These are phyloP conservation scores for Glaucidium brasilianum DNA, from an alignment of 2,113 vertebrate species.

Conservation along the genomic window DNA sequence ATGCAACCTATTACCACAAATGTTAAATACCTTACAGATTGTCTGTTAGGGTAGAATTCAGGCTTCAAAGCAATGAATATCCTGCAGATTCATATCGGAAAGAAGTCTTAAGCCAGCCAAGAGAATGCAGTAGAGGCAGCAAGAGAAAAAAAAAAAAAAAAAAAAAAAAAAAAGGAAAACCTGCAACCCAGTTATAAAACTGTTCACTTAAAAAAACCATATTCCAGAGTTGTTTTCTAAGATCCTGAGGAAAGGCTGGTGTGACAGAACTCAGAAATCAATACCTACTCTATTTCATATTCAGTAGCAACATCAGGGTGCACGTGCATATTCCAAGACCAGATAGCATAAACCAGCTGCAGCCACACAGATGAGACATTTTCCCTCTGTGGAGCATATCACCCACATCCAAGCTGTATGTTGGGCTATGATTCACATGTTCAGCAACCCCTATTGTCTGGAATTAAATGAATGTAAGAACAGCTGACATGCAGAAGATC, in stretches of 20 bases:
- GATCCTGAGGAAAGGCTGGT: background rate
- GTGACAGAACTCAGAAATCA: background rate
- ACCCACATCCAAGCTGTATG: background rate
- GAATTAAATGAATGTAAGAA: background rate
- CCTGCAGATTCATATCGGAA: background rate
- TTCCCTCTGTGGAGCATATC: background rate
- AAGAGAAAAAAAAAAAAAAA: too few relatives aligned
- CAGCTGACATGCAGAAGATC: background rate
- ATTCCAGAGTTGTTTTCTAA: background rate
- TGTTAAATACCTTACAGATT: background rate
- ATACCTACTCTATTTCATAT: background rate
- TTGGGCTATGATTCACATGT: background rate
- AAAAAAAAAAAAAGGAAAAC: too few relatives aligned
- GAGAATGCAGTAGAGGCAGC: background rate
- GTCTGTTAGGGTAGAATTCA: background rate
- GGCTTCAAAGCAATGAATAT: background rate
- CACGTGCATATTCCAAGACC: background rate
- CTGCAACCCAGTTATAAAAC: background rate
- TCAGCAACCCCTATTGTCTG: background rate
- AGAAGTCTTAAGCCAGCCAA: background rate
- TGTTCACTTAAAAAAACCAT: background rate
- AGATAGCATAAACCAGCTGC: background rate
- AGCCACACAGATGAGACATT: background rate
- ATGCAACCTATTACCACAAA: background rate
- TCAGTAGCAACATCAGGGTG: background rate